phyloP scores from a whole-genome alignment of 2,113 vertebrate genomes.

The Anhinga anhinga region DNA sequence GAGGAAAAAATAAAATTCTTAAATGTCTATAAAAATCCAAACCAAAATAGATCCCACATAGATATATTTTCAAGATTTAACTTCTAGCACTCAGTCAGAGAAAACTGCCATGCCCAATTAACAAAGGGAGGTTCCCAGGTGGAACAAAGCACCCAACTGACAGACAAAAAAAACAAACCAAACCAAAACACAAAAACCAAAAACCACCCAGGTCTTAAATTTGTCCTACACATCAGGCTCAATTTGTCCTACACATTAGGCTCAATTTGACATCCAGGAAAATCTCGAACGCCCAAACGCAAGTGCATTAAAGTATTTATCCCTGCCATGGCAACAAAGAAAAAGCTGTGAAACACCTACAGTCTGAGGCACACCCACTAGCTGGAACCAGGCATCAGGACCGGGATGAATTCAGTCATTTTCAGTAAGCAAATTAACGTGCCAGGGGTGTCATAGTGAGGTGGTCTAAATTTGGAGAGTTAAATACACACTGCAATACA shows the following conservation, averaged over 20 bases:
- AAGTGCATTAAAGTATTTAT: background rate
- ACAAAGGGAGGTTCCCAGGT: background rate
- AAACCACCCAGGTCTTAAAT: background rate
- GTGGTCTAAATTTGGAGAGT: background rate
- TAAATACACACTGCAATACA: background rate
- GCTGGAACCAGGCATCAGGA: background rate
- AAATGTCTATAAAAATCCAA: constrained; percentile 14
- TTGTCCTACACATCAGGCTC: background rate
- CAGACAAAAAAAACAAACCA: background rate
- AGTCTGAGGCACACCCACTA: constrained; percentile 28
- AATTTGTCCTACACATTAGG: background rate
- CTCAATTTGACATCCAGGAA: background rate
- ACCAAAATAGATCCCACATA: background rate
- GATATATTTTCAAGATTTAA: background rate
- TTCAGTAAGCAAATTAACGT: background rate
- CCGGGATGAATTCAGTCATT: background rate
- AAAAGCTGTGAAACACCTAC: constrained; percentile 55
- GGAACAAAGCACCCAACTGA: background rate
- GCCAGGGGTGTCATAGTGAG: background rate
- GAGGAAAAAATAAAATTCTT: background rate
- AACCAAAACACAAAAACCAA: too few species aligned
- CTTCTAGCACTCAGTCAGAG: background rate
- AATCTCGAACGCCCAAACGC: background rate
- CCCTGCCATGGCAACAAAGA: constrained; percentile 12
- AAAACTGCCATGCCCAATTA: background rate